Conservation (phyloP, 2,888 invertebrate genomes). For the Nyleta sp. region DNA sequence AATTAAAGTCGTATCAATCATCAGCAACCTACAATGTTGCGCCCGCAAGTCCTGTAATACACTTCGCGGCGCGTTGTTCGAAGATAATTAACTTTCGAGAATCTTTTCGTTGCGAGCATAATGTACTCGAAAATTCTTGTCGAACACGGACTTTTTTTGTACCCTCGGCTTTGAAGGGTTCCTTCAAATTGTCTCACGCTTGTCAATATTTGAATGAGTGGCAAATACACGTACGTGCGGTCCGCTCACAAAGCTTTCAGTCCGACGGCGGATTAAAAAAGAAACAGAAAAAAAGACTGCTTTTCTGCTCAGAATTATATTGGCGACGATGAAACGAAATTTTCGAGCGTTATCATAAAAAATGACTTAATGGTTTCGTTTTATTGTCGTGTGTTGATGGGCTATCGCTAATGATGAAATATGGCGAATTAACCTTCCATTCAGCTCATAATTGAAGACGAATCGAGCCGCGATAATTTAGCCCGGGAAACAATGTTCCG, state of each 20-base stretch:
- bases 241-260: slow-evolving; percentile 30
- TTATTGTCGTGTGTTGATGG: slow-evolving; percentile 24
- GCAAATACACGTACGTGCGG: slow-evolving; percentile 54
- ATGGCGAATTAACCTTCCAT: slow-evolving; percentile 25
- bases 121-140: slow-evolving; percentile 32
- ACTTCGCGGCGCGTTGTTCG: background rate
- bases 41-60: background rate
- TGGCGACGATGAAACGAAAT: slow-evolving; percentile 45
- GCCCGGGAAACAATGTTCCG: slow-evolving; percentile 21
- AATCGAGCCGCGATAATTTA: slow-evolving; percentile 28
- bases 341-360: slow-evolving; percentile 49
- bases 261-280: slow-evolving; percentile 15
- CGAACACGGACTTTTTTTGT: slow-evolving; percentile 27
- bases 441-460: slow-evolving; percentile 36
- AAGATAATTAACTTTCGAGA: slow-evolving; percentile 36
- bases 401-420: slow-evolving; percentile 47
- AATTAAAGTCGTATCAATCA: slow-evolving; percentile 30
- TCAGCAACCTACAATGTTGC: background rate
- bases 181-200: slow-evolving; percentile 58
- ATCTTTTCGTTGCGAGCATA: slow-evolving; percentile 13
- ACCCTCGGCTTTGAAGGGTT: slow-evolving; percentile 27
- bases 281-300: background rate
- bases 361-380: slow-evolving; percentile 47
- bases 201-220: slow-evolving; percentile 62
- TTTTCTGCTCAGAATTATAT: slow-evolving; percentile 15